Evolutionary conservation across 2,797 vertebrate genomes (phyloP), one percentile per base, ranked within the genome.

Genomic region (Zalophus californianus): DNA sequence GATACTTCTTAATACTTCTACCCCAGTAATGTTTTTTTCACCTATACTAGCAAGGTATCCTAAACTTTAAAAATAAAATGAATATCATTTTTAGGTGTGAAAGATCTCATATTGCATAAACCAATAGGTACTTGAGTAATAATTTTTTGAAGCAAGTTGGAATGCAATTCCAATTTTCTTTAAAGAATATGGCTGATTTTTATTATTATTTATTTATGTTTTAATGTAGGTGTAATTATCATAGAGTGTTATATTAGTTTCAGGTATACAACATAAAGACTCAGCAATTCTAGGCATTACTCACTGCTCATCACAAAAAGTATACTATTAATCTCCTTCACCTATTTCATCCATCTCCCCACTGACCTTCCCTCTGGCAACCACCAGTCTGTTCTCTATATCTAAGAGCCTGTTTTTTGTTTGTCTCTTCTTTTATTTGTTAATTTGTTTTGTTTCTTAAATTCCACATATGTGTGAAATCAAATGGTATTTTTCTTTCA

Each of bases 61-160:
- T 64, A 90, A 90, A 70, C 2, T 70, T 92, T 18, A 83, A 96
- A 90, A 77, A 38, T 91, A 75, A 54, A 90, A 66, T 3, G 44
- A 90, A 68, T 70, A 52, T 72, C 2, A n/a, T n/a, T 83, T 93
- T 94, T 64, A 56, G 2, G 1, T 90, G 27, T 94, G 52, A 86
- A 90, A 60, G 3, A 7, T 80, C 77, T 86, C 23, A 73, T 89
- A 64, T 48, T 70, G 13, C 1, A 11, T 25, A 86, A 15, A 83
- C 32, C 9, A 32, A 50, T 80, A 52, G 64, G 20, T 18, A 70
- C 18, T 86, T 83, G 25, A 77, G 15, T n/a, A 80, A 50, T 92
- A 80, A 23, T 18, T 90, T n/a, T 84, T 86, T 54, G 25, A 94
- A 84, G 14, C 88, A 70, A 89, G 14, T 58, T 83, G 8, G 3